Evolutionary conservation across 2,797 vertebrate species (phyloP), one percentile per base, ranked within the genome.

Genomic region (Acridotheres tristis): DNA sequence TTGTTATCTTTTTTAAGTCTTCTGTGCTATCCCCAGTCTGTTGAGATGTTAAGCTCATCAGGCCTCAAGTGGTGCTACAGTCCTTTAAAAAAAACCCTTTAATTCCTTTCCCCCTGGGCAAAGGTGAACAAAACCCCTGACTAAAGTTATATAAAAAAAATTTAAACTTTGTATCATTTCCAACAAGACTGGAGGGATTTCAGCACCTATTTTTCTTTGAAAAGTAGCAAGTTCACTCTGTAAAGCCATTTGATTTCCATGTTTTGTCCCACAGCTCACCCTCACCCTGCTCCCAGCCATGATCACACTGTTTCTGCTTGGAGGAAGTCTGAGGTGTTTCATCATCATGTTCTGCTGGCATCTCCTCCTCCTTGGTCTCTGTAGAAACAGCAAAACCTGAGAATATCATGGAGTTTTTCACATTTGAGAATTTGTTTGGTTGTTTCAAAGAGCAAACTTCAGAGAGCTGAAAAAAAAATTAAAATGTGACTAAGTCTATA

Each of bases 381-480:
- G 61, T 13, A 78, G 50, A 47, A 75, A 47, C 16, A 47, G 4
- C 11, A 69, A 32, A 82, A 4, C 8, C 57, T 23, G 22, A 29
- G 32, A 77, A 7, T 12, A 36, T 27, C 0, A 2, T 21, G 2
- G 10, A 2, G 1, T 7, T n/a, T 57, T 73, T 48, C 25, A 4
- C 18, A n/a, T n/a, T 48, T 59, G 38, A 61, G 7, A 23, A 3
- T 8, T 47, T 43, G 2, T 34, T 86, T 16, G 23, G 22, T 61
- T 77, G 23, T 80, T 79, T 77, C 32, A 59, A 62, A 53, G 32
- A 71, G 5, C 4, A 67, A 85, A 76, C 20, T 40, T 66, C 21
- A 63, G n/a, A 65, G 20, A 43, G 11, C 4, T 43, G 40, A 10
- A 55, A 86, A 76, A 71, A 19, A 21, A 61, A 3, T 13, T 5